Percentiles rank a stretch among this genome's conserved stretches.
Evolutionary conservation across 2,797 vertebrate species (phyloP).

Genomic region (Anabas testudineus): DNA sequence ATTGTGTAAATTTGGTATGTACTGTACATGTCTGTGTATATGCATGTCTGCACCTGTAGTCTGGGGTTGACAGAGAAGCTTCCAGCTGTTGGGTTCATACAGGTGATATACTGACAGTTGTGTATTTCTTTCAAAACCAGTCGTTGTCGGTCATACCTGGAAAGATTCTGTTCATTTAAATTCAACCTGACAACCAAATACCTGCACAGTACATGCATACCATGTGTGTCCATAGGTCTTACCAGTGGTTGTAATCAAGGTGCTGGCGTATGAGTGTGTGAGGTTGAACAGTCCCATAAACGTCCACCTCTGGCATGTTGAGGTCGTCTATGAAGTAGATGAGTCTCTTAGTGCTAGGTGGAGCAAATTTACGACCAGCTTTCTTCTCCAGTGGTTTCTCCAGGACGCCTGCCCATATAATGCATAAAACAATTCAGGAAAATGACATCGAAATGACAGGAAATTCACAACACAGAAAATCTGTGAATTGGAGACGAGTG

Average conservation of each 20-base stretch:
- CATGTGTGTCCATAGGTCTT: conserved; percentile 19
- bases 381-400: conserved; percentile 89
- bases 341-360: conserved; percentile 84
- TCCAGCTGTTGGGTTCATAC: conserved; percentile 94
- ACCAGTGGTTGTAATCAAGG: conserved; percentile 87
- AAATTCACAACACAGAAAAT: neutral
- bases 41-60: conserved; percentile 85
- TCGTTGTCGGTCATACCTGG: conserved; percentile 97
- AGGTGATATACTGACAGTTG: conserved; percentile 93
- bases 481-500: neutral
- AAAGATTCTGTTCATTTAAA: conserved; percentile 20
- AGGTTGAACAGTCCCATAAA: conserved; percentile 86
- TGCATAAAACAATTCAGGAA: neutral
- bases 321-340: conserved; percentile 89
- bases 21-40: neutral
- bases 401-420: conserved; percentile 77
- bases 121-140: conserved; percentile 92
- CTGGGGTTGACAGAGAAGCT: conserved; percentile 93
- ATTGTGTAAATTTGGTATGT: neutral
- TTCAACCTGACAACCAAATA: neutral
- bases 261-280: conserved; percentile 87
- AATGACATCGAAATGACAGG: neutral
- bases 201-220: neutral
- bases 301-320: conserved; percentile 88
- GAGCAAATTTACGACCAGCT: conserved; percentile 85